Conservation (phyloP, 2,797 vertebrate species). For the Rhincodon typus region DNA sequence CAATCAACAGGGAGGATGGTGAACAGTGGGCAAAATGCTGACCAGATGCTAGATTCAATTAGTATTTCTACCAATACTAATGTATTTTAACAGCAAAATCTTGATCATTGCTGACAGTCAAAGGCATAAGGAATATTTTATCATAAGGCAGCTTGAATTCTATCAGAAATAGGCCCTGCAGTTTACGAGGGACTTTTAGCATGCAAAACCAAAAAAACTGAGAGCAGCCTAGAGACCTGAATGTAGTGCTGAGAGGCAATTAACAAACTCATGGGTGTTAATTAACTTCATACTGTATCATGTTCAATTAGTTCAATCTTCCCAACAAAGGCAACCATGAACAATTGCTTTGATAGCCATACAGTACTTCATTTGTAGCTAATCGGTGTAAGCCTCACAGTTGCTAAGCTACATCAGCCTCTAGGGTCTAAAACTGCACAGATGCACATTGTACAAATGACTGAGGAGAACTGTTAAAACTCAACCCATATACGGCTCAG, state of each 20-base stretch:
- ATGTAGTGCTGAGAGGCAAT: slow-evolving; percentile 78
- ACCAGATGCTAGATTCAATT: slow-evolving; percentile 72
- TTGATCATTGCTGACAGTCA: slow-evolving; percentile 36
- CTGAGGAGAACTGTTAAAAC: slow-evolving; percentile 98
- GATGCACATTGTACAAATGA: slow-evolving; percentile 96
- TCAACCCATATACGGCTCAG: slow-evolving; percentile 97
- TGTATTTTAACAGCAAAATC: slow-evolving; percentile 40
- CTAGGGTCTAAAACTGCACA: slow-evolving; percentile 73
- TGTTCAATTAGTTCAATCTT: slow-evolving; percentile 77
- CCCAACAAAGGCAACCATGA: slow-evolving; percentile 73
- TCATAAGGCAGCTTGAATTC: slow-evolving; percentile 36
- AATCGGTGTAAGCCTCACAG: slow-evolving; percentile 76
- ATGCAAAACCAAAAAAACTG: slow-evolving; percentile 57
- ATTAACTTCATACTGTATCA: slow-evolving; percentile 77
- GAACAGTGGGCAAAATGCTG: slow-evolving; percentile 61
- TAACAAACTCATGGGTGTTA: slow-evolving; percentile 83
- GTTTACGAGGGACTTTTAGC: slow-evolving; percentile 53
- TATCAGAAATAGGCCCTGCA: slow-evolving; percentile 49
- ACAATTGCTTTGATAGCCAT: slow-evolving; percentile 81
- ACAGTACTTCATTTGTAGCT: slow-evolving; percentile 83
- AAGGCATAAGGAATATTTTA: slow-evolving; percentile 35
- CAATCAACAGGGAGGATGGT: slow-evolving; percentile 46
- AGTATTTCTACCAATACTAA: slow-evolving; percentile 59
- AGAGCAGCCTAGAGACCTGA: slow-evolving; percentile 60
- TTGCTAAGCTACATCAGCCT: slow-evolving; percentile 79